Evolutionary conservation across 2,888 invertebrate genomes (phyloP).

Genomic region (Drosophila eohydei): DNA sequence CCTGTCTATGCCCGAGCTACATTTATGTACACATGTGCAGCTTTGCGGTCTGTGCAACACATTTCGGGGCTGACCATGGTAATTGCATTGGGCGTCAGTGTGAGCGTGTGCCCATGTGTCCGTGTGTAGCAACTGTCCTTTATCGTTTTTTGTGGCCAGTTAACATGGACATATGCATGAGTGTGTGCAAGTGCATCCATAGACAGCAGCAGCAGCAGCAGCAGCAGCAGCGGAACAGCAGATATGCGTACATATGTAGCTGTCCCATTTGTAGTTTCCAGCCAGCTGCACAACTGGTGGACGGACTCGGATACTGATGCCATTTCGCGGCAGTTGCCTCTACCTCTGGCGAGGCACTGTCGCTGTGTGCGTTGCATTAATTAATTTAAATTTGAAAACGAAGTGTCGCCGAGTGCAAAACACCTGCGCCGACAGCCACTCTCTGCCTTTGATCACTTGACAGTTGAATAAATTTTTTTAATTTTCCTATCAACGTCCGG

Average conservation of each 20-base stretch:
- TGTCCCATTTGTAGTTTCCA: slow-evolving; percentile 71
- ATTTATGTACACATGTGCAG: slow-evolving; percentile 70
- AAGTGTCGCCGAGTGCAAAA: slow-evolving; percentile 80
- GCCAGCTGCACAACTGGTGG: slow-evolving; percentile 60
- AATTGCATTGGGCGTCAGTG: slow-evolving; percentile 34
- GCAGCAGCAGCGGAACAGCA: slow-evolving; percentile 41
- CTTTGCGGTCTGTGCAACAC: slow-evolving; percentile 82
- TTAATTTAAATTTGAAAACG: slow-evolving; percentile 77
- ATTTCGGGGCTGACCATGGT: slow-evolving; percentile 59
- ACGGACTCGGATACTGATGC: slow-evolving; percentile 47
- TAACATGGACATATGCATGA: slow-evolving; percentile 56
- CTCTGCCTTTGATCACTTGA: slow-evolving; percentile 74
- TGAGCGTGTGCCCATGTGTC: slow-evolving; percentile 3
- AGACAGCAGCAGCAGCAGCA: slow-evolving; percentile 31
- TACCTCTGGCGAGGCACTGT: slow-evolving; percentile 10
- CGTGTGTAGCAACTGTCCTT: slow-evolving; percentile 68
- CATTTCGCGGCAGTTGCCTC: slow-evolving; percentile 23
- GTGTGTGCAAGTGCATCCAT: slow-evolving; percentile 17
- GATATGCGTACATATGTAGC: slow-evolving; percentile 59
- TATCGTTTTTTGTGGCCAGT: slow-evolving; percentile 75
- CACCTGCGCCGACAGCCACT: slow-evolving; percentile 77
- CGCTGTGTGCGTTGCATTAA: slow-evolving; percentile 71
- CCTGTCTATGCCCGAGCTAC: slow-evolving; percentile 52
- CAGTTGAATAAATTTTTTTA: slow-evolving; percentile 79
- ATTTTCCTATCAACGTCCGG: slow-evolving; percentile 68